Conservation (phyloP, 2,888 invertebrate species). For the Lepidocyrtoides sp. region DNA sequence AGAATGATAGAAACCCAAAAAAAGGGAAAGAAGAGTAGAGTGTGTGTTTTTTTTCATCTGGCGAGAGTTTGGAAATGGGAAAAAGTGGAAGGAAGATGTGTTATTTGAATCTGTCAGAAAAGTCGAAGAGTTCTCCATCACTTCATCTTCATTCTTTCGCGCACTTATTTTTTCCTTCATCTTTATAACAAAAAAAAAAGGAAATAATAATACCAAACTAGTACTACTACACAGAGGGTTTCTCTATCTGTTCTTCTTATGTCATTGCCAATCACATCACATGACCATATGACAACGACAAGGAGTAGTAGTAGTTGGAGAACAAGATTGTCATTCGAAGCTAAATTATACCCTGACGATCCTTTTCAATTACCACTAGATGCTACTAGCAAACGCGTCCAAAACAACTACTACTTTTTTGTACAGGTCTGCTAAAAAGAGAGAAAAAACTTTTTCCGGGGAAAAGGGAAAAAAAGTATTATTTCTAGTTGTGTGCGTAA, state of each 20-base stretch:
- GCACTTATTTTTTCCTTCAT: constrained; percentile 29
- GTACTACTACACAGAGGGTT: neutral
- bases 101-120: constrained; percentile 70
- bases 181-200: constrained; percentile 5
- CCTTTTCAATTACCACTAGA: constrained; percentile 69
- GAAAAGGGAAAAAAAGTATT: constrained; percentile 7
- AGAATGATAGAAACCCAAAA: neutral
- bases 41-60: neutral
- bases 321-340: constrained; percentile 57
- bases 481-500: too few species aligned
- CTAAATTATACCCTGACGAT: constrained; percentile 73
- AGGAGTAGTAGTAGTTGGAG: constrained; percentile 47
- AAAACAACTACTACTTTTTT: neutral
- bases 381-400: constrained; percentile 6
- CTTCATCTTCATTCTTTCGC: constrained; percentile 48
- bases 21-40: neutral
- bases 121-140: constrained; percentile 60
- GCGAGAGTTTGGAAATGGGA: neutral
- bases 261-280: constrained; percentile 73
- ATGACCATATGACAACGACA: constrained; percentile 70
- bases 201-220: too few species aligned
- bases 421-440: neutral
- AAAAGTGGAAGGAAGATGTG: constrained; percentile 6
- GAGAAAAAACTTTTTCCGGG: neutral
- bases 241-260: constrained; percentile 1